Percentiles rank a stretch among this genome's conserved stretches.
Evolutionary conservation across 1,140 invertebrate genomes (phyloP).

Genomic region (Cydia pomonella): DNA sequence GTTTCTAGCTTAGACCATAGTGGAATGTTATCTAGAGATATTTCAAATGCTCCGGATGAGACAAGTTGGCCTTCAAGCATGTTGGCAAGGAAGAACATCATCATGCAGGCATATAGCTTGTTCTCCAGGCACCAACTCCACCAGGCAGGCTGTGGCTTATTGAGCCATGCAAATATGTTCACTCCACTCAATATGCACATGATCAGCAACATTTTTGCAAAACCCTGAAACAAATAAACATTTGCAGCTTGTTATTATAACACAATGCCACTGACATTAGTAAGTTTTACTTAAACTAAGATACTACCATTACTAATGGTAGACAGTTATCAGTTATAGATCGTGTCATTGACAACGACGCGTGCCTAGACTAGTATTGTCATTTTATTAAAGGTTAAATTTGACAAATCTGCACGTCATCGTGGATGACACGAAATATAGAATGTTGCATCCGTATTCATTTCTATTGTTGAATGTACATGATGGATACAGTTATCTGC

Average conservation of each 20-base stretch:
- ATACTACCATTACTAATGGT: too few relatives aligned
- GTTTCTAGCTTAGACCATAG: slow-evolving; percentile 99
- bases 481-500: too few relatives aligned
- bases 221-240: slow-evolving; percentile 81
- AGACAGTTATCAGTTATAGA: too few relatives aligned
- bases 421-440: too few relatives aligned
- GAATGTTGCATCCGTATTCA: too few relatives aligned
- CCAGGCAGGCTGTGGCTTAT: slow-evolving; percentile 87
- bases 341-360: too few relatives aligned
- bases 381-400: too few relatives aligned
- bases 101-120: slow-evolving; percentile 97
- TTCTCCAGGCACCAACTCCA: slow-evolving; percentile 96
- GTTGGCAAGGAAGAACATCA: slow-evolving; percentile 97
- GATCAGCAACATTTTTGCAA: slow-evolving; percentile 94
- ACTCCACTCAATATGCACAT: slow-evolving; percentile 89
- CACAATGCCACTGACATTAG: background rate
- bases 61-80: slow-evolving; percentile 96
- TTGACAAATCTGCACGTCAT: too few relatives aligned
- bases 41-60: slow-evolving; percentile 99
- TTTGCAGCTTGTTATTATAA: background rate
- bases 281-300: too few relatives aligned
- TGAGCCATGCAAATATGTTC: slow-evolving; percentile 90
- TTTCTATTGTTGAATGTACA: too few relatives aligned
- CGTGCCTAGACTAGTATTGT: too few relatives aligned
- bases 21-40: slow-evolving; percentile 97